Evolutionary conservation across 2,113 vertebrate genomes (phyloP).

Genomic region (Perca flavescens): DNA sequence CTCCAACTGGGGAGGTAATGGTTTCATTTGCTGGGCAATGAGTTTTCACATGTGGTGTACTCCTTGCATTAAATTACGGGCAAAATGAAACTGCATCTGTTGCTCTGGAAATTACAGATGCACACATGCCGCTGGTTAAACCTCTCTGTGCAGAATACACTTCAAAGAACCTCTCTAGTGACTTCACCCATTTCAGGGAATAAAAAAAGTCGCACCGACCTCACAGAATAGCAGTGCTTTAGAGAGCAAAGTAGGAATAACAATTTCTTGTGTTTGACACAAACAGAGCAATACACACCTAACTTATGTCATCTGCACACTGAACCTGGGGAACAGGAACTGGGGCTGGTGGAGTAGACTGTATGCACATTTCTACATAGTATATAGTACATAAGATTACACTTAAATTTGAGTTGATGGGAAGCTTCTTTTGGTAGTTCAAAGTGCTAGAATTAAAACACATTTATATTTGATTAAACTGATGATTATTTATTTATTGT

Average conservation of each 20-base stretch:
- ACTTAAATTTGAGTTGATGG: too few species aligned
- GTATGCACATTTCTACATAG: too few species aligned
- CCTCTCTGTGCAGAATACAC: not conserved
- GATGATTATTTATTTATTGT: not conserved
- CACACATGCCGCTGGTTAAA: not conserved
- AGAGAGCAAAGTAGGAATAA: not conserved
- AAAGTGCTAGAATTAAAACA: not conserved
- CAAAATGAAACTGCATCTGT: conserved; percentile 48
- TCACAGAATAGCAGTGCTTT: conserved; percentile 1
- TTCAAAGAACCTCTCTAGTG: not conserved
- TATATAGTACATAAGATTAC: not conserved
- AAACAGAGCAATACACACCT: not conserved
- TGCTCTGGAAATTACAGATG: conserved; percentile 29
- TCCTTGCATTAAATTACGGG: conserved; percentile 69
- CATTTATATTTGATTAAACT: not conserved
- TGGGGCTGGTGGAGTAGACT: too few species aligned
- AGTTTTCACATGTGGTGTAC: conserved; percentile 64
- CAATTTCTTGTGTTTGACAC: not conserved
- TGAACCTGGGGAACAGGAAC: not conserved
- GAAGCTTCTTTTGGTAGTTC: not conserved
- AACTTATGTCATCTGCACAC: not conserved
- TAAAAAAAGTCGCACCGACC: not conserved
- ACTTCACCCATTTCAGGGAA: conserved; percentile 10
- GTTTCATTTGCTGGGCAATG: conserved; percentile 81
- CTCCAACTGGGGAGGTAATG: conserved; percentile 76